Evolutionary conservation across 2,113 vertebrate genomes (phyloP), one percentile per base, ranked within the genome.

Genomic region (Azemiops feae): DNA sequence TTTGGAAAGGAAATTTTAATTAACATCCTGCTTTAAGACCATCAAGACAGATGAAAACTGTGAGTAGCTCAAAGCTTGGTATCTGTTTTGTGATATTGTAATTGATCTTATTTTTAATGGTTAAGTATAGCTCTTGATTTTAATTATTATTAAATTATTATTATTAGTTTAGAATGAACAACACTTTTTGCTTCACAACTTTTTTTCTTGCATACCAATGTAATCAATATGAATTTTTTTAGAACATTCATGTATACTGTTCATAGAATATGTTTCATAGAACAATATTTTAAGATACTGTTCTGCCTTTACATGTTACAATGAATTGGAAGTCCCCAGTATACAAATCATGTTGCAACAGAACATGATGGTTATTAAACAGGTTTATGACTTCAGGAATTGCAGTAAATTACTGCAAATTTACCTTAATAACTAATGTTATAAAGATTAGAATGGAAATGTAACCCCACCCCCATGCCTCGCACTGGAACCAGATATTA

Each of bases 61-160:
- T 89, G 94, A 95, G 43, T 90, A 22, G 89, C 92, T 96, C 74
- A 81, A 81, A 81, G 7, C 18, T 88, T 89, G 89, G 47, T 88
- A 93, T 30, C 85, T 93, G 50, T 39, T 85, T 93, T 43, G 91
- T 91, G 3, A 3, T 18, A 58, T 88, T 23, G 4, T 91, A 6
- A 74, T 8, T 92, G 54, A 54, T 92, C 93, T 87, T 92, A 47
- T 1, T 64, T 43, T 50, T 54, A 87, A 93, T 64, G 6, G 1
- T 47, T 45, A 47, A 47, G 22, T 11, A 25, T 47, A 91, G 95
- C 88, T 94, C 89, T 16, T 93, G 94, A 92, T 47, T 69, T 90
- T 91, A 9, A 93, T 74, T 74, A 34, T 25, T 85, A 0, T 0
- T 58, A 0, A 50, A 85, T 39, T 81, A 81, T 43, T 23, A 20